Conservation (phyloP, 2,113 vertebrate genomes). For the Thalassarche chlororhynchos region DNA sequence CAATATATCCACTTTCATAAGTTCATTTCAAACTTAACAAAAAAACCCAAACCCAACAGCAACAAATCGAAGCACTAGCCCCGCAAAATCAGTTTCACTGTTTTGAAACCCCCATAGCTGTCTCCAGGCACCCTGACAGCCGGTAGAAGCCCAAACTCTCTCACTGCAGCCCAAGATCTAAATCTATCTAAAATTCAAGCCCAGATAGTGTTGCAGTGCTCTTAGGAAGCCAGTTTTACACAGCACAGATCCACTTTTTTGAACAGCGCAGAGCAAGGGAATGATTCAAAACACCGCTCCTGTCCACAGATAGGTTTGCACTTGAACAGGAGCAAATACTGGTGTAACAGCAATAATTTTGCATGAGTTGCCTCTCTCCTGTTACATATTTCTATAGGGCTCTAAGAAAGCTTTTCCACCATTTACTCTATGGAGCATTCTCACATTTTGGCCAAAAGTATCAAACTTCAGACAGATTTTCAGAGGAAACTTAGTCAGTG, state of each 20-base stretch:
- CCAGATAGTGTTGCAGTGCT: background rate
- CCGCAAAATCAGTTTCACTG: background rate
- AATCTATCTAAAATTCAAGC: background rate
- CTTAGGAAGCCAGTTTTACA: background rate
- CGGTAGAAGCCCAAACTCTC: background rate
- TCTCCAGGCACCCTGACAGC: background rate
- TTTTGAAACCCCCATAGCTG: background rate
- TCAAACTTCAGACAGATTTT: background rate
- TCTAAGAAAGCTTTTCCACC: background rate
- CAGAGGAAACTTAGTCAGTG: background rate
- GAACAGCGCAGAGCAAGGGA: background rate
- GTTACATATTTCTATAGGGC: background rate
- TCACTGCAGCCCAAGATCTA: background rate
- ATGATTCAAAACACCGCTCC: background rate
- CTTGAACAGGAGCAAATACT: background rate
- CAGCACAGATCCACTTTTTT: background rate
- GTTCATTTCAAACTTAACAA: background rate
- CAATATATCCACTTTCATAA: slow-evolving; percentile 55
- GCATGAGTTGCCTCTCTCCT: background rate
- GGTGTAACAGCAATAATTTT: background rate
- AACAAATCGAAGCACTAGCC: background rate
- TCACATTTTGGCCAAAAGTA: background rate
- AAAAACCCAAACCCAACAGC: background rate
- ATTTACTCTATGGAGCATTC: background rate
- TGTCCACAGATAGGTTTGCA: background rate